These are phyloP conservation scores for Cercopithecus mona DNA, from an alignment of 2,113 vertebrate species.

Conservation along the genomic window DNA sequence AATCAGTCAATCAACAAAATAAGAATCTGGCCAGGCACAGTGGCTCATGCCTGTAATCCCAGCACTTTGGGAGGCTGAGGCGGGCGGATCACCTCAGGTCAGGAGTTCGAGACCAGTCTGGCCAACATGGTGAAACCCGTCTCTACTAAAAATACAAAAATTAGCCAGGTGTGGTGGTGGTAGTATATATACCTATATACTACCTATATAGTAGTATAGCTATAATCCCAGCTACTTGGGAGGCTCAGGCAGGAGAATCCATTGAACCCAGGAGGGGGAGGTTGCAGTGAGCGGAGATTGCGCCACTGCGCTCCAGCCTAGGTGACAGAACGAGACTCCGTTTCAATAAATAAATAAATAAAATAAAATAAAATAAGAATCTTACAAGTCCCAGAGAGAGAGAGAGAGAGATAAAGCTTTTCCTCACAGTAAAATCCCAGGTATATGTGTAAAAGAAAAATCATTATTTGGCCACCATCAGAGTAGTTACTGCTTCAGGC, in stretches of 20 bases:
- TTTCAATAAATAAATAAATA: background rate
- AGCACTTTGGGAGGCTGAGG: background rate
- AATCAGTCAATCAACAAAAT: too few species aligned
- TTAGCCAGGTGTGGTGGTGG: background rate
- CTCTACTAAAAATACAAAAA: background rate
- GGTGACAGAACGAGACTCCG: background rate
- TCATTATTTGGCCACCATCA: background rate
- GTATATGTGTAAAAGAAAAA: conserved; percentile 4
- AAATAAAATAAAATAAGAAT: background rate
- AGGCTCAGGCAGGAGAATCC: background rate
- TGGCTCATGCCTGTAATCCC: background rate
- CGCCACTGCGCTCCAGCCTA: background rate
- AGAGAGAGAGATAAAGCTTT: background rate
- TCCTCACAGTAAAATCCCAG: conserved; percentile 1
- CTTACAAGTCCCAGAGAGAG: too few species aligned
- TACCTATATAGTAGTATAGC: too few species aligned
- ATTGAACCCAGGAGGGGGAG: background rate
- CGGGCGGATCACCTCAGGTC: background rate
- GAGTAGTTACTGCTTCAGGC: background rate
- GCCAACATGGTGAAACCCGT: background rate
- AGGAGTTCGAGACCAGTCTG: background rate
- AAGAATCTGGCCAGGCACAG: background rate
- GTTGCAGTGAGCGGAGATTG: background rate
- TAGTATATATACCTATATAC: too few species aligned
- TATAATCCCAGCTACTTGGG: background rate